Evolutionary conservation across 2,797 vertebrate genomes (phyloP).

Genomic region (Typhlichthys subterraneus): DNA sequence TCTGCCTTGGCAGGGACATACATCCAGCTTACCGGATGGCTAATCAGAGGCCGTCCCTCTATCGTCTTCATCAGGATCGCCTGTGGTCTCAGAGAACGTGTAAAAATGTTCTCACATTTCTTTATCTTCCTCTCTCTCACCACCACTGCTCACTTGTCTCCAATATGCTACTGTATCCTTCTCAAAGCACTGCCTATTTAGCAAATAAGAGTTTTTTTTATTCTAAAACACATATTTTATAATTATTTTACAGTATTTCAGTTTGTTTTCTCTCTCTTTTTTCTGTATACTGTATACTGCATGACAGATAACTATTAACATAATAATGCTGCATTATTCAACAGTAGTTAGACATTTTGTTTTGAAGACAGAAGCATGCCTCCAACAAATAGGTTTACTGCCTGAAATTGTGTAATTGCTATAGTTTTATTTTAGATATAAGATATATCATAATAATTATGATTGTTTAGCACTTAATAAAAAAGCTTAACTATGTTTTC

Average conservation of each 20-base stretch:
- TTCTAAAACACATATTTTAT: constrained; percentile 61
- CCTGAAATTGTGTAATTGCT: not conserved
- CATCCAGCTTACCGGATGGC: constrained; percentile 70
- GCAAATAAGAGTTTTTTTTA: constrained; percentile 60
- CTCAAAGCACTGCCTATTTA: constrained; percentile 63
- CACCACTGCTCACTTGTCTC: constrained; percentile 52
- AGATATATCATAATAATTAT: no score
- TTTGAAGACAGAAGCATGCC: constrained; percentile 20
- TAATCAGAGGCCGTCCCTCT: constrained; percentile 71
- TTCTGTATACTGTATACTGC: constrained; percentile 44
- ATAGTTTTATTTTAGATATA: not conserved
- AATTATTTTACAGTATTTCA: constrained; percentile 34
- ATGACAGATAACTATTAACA: constrained; percentile 94
- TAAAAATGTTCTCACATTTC: constrained; percentile 67
- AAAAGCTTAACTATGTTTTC: no score
- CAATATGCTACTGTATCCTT: constrained; percentile 62
- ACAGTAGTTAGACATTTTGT: constrained; percentile 47
- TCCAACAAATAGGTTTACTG: not conserved
- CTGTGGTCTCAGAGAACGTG: constrained; percentile 64
- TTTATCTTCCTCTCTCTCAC: constrained; percentile 65
- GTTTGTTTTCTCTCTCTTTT: constrained; percentile 51
- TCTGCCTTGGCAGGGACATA: constrained; percentile 64
- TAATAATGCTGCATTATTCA: constrained; percentile 82
- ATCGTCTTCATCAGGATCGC: constrained; percentile 73
- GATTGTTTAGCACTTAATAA: no score